Evolutionary conservation across 2,888 invertebrate genomes (phyloP).

Genomic region (Tenthredo distinguenda): DNA sequence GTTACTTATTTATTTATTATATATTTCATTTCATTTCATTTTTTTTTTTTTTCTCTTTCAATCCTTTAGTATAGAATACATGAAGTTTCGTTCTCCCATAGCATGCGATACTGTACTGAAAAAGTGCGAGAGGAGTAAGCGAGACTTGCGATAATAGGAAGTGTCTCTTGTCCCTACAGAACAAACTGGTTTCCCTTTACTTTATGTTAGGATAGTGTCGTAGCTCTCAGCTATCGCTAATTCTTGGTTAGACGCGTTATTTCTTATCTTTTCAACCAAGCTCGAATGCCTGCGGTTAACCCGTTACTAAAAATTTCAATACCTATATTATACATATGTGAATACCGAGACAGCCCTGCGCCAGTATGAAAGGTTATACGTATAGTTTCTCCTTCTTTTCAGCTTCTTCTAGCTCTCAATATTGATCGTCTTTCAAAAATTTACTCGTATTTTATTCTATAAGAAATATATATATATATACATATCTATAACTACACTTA

Average conservation of each 20-base stretch:
- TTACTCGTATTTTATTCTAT: neutral
- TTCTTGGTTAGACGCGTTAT: slow-evolving; percentile 14
- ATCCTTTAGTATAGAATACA: neutral
- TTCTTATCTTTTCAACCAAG: slow-evolving; percentile 30
- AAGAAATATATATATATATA: neutral
- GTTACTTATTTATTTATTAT: neutral
- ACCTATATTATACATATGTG: neutral
- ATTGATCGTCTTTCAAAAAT: slow-evolving; percentile 40
- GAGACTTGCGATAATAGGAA: slow-evolving; percentile 38
- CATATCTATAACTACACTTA: neutral
- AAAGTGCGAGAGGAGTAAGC: slow-evolving; percentile 13
- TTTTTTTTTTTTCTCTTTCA: neutral
- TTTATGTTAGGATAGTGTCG: slow-evolving; percentile 38
- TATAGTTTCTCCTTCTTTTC: slow-evolving; percentile 33
- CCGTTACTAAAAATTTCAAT: slow-evolving; percentile 37
- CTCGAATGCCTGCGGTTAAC: slow-evolving; percentile 12
- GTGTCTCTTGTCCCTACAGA: slow-evolving; percentile 8
- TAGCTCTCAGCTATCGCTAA: slow-evolving; percentile 42
- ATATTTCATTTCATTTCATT: neutral
- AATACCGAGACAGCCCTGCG: neutral
- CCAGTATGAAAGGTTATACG: neutral
- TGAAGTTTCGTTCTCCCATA: neutral
- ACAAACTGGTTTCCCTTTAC: slow-evolving; percentile 52
- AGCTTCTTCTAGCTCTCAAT: slow-evolving; percentile 3
- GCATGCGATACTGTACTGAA: neutral